Conservation (phyloP, 1,140 invertebrate genomes). For the Heliconius melpomene region DNA sequence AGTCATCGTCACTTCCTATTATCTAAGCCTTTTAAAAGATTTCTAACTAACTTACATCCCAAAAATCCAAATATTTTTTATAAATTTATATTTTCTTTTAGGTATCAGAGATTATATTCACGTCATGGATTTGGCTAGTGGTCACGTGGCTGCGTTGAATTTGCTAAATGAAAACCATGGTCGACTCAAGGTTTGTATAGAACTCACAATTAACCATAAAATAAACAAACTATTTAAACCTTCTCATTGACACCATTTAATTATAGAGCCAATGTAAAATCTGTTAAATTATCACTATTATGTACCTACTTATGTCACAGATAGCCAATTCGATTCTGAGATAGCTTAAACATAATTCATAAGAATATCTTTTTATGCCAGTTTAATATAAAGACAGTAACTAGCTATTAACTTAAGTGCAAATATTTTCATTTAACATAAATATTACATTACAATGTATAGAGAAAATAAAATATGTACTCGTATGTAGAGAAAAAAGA, state of each 20-base stretch:
- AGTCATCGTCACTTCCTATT: background rate
- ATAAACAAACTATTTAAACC: background rate
- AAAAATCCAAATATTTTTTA: too few species aligned
- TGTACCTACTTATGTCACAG: too few species aligned
- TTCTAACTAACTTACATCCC: background rate
- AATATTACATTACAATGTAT: too few species aligned
- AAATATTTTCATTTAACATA: too few species aligned
- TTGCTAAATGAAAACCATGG: slow-evolving; percentile 66
- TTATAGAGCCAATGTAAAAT: too few species aligned
- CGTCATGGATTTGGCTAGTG: slow-evolving; percentile 94
- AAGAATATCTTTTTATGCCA: too few species aligned
- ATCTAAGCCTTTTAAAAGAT: background rate
- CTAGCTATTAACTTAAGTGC: too few species aligned
- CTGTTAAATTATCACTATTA: background rate
- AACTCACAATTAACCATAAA: background rate
- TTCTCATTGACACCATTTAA: background rate
- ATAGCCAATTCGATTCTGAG: too few species aligned
- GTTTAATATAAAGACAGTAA: too few species aligned
- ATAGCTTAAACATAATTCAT: too few species aligned
- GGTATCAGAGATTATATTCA: slow-evolving; percentile 97
- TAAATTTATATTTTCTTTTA: slow-evolving; percentile 56
- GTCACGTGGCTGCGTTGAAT: slow-evolving; percentile 91
- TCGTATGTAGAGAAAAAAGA: too few species aligned
- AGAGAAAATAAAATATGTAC: too few species aligned
- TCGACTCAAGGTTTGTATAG: slow-evolving; percentile 63